Base-by-base conservation (phyloP, 2,888 invertebrate genomes). In the Caprella mutica region DNA sequence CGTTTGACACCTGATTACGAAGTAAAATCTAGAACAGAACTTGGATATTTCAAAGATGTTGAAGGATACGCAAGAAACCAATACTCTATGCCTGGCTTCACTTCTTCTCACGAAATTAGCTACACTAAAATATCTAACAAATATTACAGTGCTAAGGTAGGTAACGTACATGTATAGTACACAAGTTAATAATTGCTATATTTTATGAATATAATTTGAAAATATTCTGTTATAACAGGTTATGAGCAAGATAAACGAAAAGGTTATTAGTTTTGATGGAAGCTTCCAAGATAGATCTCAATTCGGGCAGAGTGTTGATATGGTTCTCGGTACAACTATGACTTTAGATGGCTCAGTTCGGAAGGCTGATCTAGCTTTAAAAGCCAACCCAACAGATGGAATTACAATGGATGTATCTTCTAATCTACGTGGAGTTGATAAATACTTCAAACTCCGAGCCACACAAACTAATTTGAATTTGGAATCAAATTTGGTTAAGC, bases 401-500 rank as follows among this genome's bases (percentile, higher is more conserved):
- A n/a, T n/a, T n/a, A n/a, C n/a, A n/a, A n/a, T n/a, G n/a, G n/a
- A n/a, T n/a, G n/a, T n/a, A n/a, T n/a, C n/a, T n/a, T n/a, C 43
- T 1, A 51, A 39, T 8, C 5, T 58, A 6, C 21, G 42, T n/a
- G 38, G 38, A 17, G 27, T 23, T 9, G 23, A 30, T 14, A 35
- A 56, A 8, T 58, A 43, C 19, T 29, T 50, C 24, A 55, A 26
- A 23, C 14, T 58, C 5, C 55, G 60, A 4, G 58, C 43, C 5
- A 55, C 59, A 0, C 26, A 30, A 0, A 48, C 29, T 12, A 56
- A 52, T n/a, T 19, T 64, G 19, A n/a, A 42, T 1, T 24, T 64
- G n/a, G 53, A 64, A 17, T 40, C 58, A 23, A 56, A 60, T 14
- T 23, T 59, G 21, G 24, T 35, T 17, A 59, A 52, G n/a, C 60